phyloP scores from a whole-genome alignment of 2,797 vertebrate genomes.

The Molossus molossus region DNA sequence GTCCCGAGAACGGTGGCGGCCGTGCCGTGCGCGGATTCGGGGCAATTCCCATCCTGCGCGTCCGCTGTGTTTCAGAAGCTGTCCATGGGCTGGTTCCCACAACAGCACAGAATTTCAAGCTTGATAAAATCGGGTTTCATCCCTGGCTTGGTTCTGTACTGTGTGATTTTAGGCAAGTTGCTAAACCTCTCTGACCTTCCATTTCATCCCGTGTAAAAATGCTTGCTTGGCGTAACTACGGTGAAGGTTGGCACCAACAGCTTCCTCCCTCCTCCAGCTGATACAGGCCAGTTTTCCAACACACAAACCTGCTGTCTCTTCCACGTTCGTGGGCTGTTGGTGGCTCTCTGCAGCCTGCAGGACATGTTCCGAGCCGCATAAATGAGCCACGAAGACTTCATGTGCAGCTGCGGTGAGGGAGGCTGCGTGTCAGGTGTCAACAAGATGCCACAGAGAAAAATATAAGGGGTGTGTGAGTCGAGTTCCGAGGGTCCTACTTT shows the following conservation, averaged over 20 bases:
- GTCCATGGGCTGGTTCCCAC: neutral
- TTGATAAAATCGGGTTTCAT: neutral
- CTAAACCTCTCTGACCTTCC: neutral
- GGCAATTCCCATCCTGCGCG: accelerated
- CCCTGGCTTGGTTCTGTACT: neutral
- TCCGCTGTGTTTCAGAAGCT: neutral
- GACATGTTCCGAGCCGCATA: neutral
- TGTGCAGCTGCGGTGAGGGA: neutral
- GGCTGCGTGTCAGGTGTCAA: too few relatives aligned
- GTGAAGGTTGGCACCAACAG: neutral
- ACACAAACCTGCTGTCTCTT: too few relatives aligned
- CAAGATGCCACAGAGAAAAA: too few relatives aligned
- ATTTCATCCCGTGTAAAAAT: neutral
- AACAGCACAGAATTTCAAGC: neutral
- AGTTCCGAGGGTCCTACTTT: too few relatives aligned
- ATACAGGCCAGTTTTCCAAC: neutral
- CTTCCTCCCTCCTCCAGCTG: neutral
- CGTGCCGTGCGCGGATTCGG: accelerated
- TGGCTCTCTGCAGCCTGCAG: neutral
- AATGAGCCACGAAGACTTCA: neutral
- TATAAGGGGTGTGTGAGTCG: too few relatives aligned
- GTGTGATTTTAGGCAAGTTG: neutral
- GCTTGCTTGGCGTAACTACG: neutral
- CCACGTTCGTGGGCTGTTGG: neutral
- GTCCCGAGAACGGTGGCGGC: neutral